Conservation (phyloP, 2,113 vertebrate species). For the Galemys pyrenaicus region DNA sequence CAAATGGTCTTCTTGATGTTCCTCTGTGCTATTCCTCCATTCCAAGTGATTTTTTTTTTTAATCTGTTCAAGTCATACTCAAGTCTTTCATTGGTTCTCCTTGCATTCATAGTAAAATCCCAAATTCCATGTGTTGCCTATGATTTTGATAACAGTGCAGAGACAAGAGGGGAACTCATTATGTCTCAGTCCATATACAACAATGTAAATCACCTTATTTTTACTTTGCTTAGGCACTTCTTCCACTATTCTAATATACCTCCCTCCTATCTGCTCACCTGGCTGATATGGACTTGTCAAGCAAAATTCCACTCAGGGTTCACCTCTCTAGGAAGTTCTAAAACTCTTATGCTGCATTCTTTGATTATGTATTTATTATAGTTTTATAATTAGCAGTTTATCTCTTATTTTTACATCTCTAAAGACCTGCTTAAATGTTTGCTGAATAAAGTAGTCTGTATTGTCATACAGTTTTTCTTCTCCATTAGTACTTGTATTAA, state of each 20-base stretch:
- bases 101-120: slow-evolving; percentile 5
- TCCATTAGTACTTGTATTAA: not conserved
- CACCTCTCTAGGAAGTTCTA: not conserved
- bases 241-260: slow-evolving; percentile 15
- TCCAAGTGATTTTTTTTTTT: not conserved
- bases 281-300: not conserved
- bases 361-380: not conserved
- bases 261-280: not conserved
- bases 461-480: not conserved
- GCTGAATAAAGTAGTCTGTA: slow-evolving; percentile 23
- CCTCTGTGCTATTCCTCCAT: not conserved
- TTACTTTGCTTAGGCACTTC: slow-evolving; percentile 18
- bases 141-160: not conserved
- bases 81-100: not conserved
- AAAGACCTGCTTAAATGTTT: slow-evolving; percentile 7
- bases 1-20: not conserved
- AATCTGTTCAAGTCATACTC: not conserved
- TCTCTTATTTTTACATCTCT: not conserved
- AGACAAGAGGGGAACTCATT: not conserved
- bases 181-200: not conserved
- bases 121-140: not conserved
- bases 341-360: not conserved
- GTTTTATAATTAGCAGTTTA: slow-evolving; percentile 40
- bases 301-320: not conserved
- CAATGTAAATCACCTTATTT: not conserved